Conservation (phyloP, 2,888 invertebrate species). For the Ypsolopha sequella region DNA sequence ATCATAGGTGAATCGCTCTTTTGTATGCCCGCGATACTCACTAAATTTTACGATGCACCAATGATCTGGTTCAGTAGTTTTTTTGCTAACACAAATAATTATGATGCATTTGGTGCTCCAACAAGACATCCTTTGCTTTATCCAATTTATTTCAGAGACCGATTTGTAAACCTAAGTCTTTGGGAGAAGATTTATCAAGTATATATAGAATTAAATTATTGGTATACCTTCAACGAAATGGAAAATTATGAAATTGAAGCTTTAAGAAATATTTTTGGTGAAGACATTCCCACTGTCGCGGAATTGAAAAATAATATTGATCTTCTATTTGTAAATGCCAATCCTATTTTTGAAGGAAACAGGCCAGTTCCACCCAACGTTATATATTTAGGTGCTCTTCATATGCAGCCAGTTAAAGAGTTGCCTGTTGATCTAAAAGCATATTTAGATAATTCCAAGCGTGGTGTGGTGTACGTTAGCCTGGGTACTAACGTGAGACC, state of each 20-base stretch:
- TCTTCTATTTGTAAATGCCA: background rate
- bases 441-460: constrained; percentile 11
- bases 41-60: background rate
- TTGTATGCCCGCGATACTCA: background rate
- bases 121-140: background rate
- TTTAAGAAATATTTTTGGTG: background rate
- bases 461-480: constrained; percentile 13
- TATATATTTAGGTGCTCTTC: background rate
- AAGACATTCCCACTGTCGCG: background rate
- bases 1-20: background rate
- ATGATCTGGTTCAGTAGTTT: constrained; percentile 1
- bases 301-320: background rate
- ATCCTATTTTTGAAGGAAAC: constrained; percentile 1
- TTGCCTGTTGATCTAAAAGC: constrained; percentile 9
- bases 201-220: background rate
- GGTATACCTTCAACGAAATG: background rate
- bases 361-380: background rate
- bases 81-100: background rate
- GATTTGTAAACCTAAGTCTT: background rate
- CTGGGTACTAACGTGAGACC: constrained; percentile 8
- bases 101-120: background rate
- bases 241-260: background rate
- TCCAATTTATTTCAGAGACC: background rate
- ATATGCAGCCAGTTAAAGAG: background rate
- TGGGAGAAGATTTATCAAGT: background rate